phyloP scores from a whole-genome alignment of 2,888 invertebrate species.

The Sinelater perroti region DNA sequence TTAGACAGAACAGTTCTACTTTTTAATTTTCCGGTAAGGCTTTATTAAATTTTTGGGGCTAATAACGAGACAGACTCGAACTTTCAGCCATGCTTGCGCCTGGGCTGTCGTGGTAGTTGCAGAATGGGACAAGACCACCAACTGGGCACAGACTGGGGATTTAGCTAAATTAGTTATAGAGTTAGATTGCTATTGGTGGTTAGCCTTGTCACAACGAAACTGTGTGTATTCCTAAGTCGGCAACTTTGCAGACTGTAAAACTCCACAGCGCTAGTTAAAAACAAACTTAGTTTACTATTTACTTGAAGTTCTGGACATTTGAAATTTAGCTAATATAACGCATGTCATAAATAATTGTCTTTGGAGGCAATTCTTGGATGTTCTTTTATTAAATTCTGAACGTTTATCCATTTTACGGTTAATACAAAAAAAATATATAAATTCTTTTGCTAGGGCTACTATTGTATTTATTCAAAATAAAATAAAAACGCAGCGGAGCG shows the following conservation, averaged over 20 bases:
- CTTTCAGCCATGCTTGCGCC: background rate
- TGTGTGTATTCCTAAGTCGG: constrained; percentile 21
- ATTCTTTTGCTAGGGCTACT: too few species aligned
- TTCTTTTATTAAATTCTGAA: too few species aligned
- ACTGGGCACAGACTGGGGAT: constrained; percentile 21
- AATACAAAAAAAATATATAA: too few species aligned
- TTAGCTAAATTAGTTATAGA: constrained; percentile 35
- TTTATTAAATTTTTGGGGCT: constrained; percentile 23
- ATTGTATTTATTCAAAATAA: too few species aligned
- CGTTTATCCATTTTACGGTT: too few species aligned
- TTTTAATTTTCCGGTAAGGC: constrained; percentile 28
- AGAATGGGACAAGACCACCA: constrained; percentile 16
- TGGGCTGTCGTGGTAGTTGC: background rate
- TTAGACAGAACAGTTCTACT: constrained; percentile 14
- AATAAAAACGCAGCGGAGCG: too few species aligned
- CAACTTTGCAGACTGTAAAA: constrained; percentile 25
- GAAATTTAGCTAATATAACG: too few species aligned
- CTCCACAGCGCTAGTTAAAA: background rate
- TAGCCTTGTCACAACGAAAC: constrained; percentile 27
- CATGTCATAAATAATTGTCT: too few species aligned
- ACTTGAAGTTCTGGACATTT: too few species aligned
- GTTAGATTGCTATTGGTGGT: constrained; percentile 38
- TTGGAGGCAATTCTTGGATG: too few species aligned
- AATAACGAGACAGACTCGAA: constrained; percentile 5
- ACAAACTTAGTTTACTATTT: constrained; percentile 11